Conservation (phyloP, 2,888 invertebrate genomes). For the Aquatica leii region DNA sequence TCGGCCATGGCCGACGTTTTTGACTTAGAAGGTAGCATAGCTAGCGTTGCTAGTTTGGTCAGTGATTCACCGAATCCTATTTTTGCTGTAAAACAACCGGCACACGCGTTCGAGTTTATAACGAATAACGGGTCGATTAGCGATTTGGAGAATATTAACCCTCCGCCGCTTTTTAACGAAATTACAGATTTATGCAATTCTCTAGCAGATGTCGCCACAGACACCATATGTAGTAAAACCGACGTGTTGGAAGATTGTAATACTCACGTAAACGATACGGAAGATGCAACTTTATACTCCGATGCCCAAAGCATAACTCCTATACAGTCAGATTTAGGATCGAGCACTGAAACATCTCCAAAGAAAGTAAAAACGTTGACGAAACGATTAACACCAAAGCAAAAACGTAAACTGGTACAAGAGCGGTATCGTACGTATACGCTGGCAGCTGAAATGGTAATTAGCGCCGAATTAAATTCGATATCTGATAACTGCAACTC, state of each 20-base stretch:
- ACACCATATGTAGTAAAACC: constrained; percentile 66
- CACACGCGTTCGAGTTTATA: constrained; percentile 53
- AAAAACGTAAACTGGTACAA: constrained; percentile 76
- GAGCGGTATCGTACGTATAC: constrained; percentile 87
- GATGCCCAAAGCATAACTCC: constrained; percentile 69
- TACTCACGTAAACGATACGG: constrained; percentile 63
- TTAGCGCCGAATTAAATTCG: constrained; percentile 57
- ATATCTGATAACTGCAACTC: constrained; percentile 45
- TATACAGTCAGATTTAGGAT: constrained; percentile 69
- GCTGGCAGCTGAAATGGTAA: constrained; percentile 70
- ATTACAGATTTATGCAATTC: constrained; percentile 66
- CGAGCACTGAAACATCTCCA: constrained; percentile 78
- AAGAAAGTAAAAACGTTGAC: constrained; percentile 63
- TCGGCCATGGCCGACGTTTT: constrained; percentile 78
- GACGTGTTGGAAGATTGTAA: constrained; percentile 64
- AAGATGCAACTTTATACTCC: constrained; percentile 58
- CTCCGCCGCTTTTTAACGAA: constrained; percentile 77
- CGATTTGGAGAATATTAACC: constrained; percentile 75
- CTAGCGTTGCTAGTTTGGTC: constrained; percentile 83
- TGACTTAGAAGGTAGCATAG: constrained; percentile 84
- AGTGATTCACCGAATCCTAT: constrained; percentile 72
- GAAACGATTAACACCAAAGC: constrained; percentile 74
- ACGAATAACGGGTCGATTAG: constrained; percentile 57
- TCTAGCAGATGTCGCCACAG: constrained; percentile 64
- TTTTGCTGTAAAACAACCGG: constrained; percentile 68